Conservation (phyloP, 2,888 invertebrate species). For the Mantis religiosa region DNA sequence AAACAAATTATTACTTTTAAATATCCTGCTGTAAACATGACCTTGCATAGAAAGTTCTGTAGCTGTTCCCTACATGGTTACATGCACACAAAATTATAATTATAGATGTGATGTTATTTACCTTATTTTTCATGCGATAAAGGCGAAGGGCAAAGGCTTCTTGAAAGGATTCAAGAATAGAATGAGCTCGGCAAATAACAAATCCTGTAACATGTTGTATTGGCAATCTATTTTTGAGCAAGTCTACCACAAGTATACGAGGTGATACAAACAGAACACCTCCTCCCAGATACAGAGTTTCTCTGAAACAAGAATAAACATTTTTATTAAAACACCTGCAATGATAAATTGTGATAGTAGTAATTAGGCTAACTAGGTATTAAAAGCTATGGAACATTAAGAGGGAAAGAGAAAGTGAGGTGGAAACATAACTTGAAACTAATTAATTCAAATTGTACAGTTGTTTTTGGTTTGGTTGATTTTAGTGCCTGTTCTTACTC, state of each 20-base stretch:
- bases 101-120: conserved; percentile 35
- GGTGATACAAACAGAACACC: conserved; percentile 93
- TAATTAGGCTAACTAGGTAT: too few species aligned
- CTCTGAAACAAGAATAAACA: conserved; percentile 49
- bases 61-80: too few species aligned
- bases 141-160: conserved; percentile 92
- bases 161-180: conserved; percentile 82
- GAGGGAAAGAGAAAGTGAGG: too few species aligned
- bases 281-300: conserved; percentile 82
- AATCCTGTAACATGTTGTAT: conserved; percentile 85
- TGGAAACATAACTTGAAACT: background rate
- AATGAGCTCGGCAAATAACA: conserved; percentile 85
- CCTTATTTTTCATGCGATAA: conserved; percentile 89
- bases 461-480: background rate
- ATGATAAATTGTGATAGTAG: too few species aligned
- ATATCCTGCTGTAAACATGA: too few species aligned
- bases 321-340: too few species aligned
- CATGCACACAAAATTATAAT: too few species aligned
- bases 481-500: background rate
- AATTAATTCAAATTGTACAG: too few species aligned
- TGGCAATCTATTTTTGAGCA: conserved; percentile 87
- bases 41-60: too few species aligned
- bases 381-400: too few species aligned
- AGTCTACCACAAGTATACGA: conserved; percentile 90
- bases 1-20: too few species aligned